phyloP scores from a whole-genome alignment of 1,140 invertebrate species.

The Leptinotarsa lineolata region DNA sequence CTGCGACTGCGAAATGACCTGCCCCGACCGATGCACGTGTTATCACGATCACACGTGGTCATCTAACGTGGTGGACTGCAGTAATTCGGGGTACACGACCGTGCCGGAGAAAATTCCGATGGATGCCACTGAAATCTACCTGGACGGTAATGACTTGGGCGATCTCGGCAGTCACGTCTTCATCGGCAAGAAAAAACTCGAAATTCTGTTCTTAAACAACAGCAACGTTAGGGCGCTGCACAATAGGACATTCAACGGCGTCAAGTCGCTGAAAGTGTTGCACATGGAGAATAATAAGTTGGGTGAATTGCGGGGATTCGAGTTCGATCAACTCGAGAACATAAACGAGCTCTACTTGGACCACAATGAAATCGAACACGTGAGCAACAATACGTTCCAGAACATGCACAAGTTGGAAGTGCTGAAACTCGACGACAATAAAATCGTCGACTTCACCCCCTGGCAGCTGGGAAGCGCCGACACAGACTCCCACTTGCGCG shows the following conservation, averaged over 20 bases:
- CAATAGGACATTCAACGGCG: conserved; percentile 83
- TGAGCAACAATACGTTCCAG: conserved; percentile 77
- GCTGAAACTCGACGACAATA: conserved; percentile 78
- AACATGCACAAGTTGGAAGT: conserved; percentile 75
- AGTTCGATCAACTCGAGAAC: conserved; percentile 73
- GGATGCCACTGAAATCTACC: conserved; percentile 87
- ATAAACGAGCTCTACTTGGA: conserved; percentile 83
- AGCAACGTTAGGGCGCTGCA: conserved; percentile 78
- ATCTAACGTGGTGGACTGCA: conserved; percentile 88
- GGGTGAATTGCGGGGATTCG: conserved; percentile 72
- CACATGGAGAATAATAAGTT: conserved; percentile 83
- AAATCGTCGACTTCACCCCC: conserved; percentile 74
- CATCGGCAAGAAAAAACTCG: conserved; percentile 84
- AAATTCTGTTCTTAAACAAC: conserved; percentile 81
- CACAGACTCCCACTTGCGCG: conserved; percentile 62
- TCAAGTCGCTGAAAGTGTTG: conserved; percentile 74
- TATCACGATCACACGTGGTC: conserved; percentile 91
- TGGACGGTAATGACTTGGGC: conserved; percentile 83
- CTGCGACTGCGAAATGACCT: conserved; percentile 91
- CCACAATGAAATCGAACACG: conserved; percentile 73
- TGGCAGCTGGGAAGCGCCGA: conserved; percentile 65
- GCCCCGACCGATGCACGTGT: conserved; percentile 83
- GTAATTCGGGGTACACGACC: conserved; percentile 70
- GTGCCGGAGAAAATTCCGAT: conserved; percentile 82
- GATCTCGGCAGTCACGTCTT: conserved; percentile 82